phyloP scores from a whole-genome alignment of 2,113 vertebrate genomes.

The Tapirus terrestris region DNA sequence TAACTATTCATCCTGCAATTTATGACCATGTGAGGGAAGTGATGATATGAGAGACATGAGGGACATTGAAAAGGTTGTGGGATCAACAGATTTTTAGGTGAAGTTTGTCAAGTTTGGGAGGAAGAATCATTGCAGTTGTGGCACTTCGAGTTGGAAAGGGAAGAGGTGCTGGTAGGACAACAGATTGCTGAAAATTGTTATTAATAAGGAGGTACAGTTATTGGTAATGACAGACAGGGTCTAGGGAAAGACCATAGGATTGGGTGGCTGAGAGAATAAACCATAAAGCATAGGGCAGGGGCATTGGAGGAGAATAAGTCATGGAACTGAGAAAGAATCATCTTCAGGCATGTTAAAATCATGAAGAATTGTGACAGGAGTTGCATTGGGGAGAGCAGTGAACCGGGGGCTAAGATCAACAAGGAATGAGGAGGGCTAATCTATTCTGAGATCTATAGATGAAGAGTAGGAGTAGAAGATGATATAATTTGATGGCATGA shows the following conservation, averaged over 20 bases:
- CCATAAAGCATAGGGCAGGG: too few species aligned
- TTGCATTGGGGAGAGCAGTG: background rate
- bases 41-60: background rate
- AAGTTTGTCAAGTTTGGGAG: background rate
- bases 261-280: background rate
- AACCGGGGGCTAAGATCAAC: background rate
- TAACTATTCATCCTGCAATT: background rate
- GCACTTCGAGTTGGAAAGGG: background rate
- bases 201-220: background rate
- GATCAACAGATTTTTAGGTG: background rate
- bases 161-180: background rate
- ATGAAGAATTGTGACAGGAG: background rate
- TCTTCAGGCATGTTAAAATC: background rate
- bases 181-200: background rate
- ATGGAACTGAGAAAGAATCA: background rate
- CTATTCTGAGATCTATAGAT: background rate
- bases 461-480: background rate
- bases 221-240: background rate
- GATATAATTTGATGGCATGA: background rate
- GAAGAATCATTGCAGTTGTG: background rate
- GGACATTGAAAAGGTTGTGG: background rate
- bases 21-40: background rate
- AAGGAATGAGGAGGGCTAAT: background rate
- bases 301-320: background rate
- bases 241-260: background rate